These are phyloP conservation scores for Aulostomus chinensis DNA, from an alignment of 2,797 vertebrate species.

Conservation along the genomic window DNA sequence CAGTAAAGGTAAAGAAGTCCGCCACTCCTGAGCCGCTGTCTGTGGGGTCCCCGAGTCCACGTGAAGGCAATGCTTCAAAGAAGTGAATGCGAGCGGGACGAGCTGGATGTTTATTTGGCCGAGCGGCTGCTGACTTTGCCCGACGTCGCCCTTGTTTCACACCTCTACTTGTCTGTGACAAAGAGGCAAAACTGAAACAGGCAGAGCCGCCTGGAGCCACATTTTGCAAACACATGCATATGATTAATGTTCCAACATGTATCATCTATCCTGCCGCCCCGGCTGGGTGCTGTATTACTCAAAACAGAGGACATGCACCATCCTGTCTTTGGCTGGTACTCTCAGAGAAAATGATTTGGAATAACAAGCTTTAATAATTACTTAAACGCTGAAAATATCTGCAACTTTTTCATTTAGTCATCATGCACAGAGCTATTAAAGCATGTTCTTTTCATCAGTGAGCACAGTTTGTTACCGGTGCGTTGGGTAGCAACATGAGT, in stretches of 20 bases:
- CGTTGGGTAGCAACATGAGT: conserved; percentile 43
- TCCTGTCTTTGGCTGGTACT: conserved; percentile 45
- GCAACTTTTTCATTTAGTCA: conserved; percentile 50
- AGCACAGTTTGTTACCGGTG: conserved; percentile 35
- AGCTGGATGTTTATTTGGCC: conserved; percentile 7
- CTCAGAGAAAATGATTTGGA: conserved; percentile 29
- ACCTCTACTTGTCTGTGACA: conserved; percentile 38
- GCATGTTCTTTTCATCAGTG: conserved; percentile 40
- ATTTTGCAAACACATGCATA: conserved; percentile 72
- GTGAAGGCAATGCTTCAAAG: too few relatives aligned
- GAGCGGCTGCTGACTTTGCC: conserved; percentile 40
- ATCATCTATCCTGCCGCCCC: conserved; percentile 68
- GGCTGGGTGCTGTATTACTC: conserved; percentile 50
- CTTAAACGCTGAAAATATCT: conserved; percentile 19
- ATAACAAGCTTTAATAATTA: conserved; percentile 48
- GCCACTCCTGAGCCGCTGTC: too few relatives aligned
- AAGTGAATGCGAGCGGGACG: too few relatives aligned
- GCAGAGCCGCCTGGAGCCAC: conserved; percentile 43
- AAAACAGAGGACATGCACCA: conserved; percentile 54
- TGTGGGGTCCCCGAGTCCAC: too few relatives aligned
- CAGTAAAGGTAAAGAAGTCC: too few relatives aligned
- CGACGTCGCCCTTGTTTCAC: conserved; percentile 44
- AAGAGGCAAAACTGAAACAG: conserved; percentile 48
- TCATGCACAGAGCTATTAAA: conserved; percentile 19
- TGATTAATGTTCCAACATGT: conserved; percentile 71